A percentile compares a stretch with the other conserved stretches of the same genome.
Conservation (phyloP, 2,888 invertebrate genomes). For the Leptinotarsa haldemani region DNA sequence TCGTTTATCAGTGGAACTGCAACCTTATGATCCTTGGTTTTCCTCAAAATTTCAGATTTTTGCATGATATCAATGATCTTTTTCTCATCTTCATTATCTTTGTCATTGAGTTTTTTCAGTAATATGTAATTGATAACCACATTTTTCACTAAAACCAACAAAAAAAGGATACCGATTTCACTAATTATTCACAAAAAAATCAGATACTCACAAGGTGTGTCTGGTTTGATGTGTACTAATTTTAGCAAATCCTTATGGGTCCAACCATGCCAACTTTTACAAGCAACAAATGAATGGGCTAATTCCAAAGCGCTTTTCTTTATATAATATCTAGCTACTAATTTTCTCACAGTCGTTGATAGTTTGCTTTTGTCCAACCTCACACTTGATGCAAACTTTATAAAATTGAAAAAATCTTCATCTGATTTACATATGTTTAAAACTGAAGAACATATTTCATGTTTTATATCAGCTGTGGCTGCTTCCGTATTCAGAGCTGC, state of each 20-base stretch:
- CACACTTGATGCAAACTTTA: constrained; percentile 52
- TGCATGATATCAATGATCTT: constrained; percentile 66
- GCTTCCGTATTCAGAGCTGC: constrained; percentile 37
- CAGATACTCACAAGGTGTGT: constrained; percentile 65
- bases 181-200: constrained; percentile 1
- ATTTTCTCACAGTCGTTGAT: constrained; percentile 68
- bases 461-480: constrained; percentile 42
- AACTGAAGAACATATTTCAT: constrained; percentile 44
- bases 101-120: constrained; percentile 67
- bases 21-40: constrained; percentile 64
- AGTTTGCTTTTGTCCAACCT: constrained; percentile 44
- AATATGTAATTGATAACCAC: constrained; percentile 67
- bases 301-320: constrained; percentile 72
- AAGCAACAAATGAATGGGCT: constrained; percentile 73
- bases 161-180: constrained; percentile 20
- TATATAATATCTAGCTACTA: constrained; percentile 75
- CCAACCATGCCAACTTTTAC: constrained; percentile 75
- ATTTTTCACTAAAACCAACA: constrained; percentile 55
- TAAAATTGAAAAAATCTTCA: constrained; percentile 64
- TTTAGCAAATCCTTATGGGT: constrained; percentile 79
- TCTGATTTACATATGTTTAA: constrained; percentile 72
- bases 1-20: constrained; percentile 68
- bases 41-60: constrained; percentile 67
- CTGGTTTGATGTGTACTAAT: constrained; percentile 71
- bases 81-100: constrained; percentile 60